These are phyloP conservation scores for Collichthys lucidus DNA, from an alignment of 2,113 vertebrate species.

Conservation along the genomic window DNA sequence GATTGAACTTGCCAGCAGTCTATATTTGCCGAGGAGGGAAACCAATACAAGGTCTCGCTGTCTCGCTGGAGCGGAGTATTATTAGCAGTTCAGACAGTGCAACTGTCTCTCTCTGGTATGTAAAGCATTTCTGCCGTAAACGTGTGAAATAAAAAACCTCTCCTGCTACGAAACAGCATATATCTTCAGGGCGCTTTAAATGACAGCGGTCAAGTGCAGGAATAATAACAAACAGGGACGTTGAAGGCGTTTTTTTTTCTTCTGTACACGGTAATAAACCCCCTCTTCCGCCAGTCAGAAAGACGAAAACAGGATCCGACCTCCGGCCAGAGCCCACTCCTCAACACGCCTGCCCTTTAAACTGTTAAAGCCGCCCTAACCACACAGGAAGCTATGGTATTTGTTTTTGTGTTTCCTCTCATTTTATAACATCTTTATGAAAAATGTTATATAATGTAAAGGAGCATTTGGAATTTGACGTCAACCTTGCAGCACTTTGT, in stretches of 20 bases:
- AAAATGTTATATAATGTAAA: not conserved
- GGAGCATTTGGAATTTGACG: constrained; percentile 7
- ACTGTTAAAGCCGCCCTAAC: constrained; percentile 42
- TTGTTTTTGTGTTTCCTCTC: constrained; percentile 6
- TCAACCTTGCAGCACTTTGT: constrained; percentile 31
- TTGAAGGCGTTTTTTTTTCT: constrained; percentile 55
- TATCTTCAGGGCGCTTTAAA: constrained; percentile 5
- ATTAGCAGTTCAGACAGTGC: constrained; percentile 84
- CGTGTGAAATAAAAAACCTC: constrained; percentile 56
- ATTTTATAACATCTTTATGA: not conserved
- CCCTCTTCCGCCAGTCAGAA: constrained; percentile 71
- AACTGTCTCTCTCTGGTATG: constrained; percentile 85
- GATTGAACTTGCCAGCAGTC: constrained; percentile 70
- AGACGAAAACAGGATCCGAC: constrained; percentile 76
- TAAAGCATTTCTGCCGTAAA: constrained; percentile 81
- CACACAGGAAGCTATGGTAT: constrained; percentile 23
- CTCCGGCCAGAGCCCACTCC: constrained; percentile 60
- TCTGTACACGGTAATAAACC: constrained; percentile 66
- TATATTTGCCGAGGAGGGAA: constrained; percentile 79
- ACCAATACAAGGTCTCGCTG: constrained; percentile 79
- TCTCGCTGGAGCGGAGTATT: constrained; percentile 82
- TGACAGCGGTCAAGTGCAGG: constrained; percentile 76
- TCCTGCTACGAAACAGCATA: constrained; percentile 3
- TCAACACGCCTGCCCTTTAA: constrained; percentile 76
- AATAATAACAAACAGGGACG: constrained; percentile 50